These are phyloP conservation scores for Cecropterus lyciades DNA, from an alignment of 1,140 invertebrate species.

Conservation along the genomic window DNA sequence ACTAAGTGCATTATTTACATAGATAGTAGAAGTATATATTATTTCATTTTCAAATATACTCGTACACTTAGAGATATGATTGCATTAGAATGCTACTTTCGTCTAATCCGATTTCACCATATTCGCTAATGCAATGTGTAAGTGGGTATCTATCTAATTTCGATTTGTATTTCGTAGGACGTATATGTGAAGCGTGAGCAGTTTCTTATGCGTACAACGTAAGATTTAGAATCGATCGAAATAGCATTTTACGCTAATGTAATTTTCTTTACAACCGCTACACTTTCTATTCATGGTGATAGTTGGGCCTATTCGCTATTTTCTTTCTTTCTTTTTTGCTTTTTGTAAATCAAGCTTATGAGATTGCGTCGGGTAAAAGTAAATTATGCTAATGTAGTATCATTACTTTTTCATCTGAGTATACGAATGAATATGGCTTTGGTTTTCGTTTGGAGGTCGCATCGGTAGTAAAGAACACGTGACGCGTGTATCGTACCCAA, in stretches of 20 bases:
- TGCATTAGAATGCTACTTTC: background rate
- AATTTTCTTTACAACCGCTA: conserved; percentile 43
- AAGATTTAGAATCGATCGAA: conserved; percentile 7
- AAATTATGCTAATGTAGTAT: conserved; percentile 49
- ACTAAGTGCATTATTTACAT: background rate
- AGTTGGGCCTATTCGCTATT: conserved; percentile 21
- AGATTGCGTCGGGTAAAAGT: conserved; percentile 26
- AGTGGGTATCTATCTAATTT: conserved; percentile 36
- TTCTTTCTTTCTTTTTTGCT: conserved; percentile 29
- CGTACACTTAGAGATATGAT: background rate
- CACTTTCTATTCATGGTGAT: conserved; percentile 60
- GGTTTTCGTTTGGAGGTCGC: conserved; percentile 46
- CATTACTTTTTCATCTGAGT: conserved; percentile 54
- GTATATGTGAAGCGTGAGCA: conserved; percentile 6
- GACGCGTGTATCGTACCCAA: conserved; percentile 5
- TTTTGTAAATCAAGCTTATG: conserved; percentile 25
- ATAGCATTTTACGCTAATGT: conserved; percentile 15
- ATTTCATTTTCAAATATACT: background rate
- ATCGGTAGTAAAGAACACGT: conserved; percentile 35
- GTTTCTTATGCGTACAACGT: background rate
- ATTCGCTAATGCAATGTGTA: conserved; percentile 45
- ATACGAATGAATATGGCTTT: conserved; percentile 37
- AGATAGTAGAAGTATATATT: background rate
- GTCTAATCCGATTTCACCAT: conserved; percentile 48
- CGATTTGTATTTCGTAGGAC: conserved; percentile 31